Percentiles rank a stretch among this genome's conserved stretches.
phyloP scores from a whole-genome alignment of 2,113 vertebrate species.

The Elanus axillaris region DNA sequence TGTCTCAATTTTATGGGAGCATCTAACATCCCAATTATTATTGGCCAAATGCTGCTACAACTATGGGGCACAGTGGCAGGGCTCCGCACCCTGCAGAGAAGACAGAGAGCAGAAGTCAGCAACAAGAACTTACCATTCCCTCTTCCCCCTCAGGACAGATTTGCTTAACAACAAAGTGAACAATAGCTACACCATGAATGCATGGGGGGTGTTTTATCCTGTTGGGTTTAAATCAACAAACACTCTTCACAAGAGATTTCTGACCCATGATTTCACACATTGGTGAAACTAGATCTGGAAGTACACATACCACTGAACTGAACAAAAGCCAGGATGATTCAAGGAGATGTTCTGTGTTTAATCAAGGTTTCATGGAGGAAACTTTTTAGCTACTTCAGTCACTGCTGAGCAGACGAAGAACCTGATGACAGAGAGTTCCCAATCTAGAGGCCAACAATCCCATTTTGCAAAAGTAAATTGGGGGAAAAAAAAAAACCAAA shows the following conservation, averaged over 20 bases:
- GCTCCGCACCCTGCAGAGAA: background rate
- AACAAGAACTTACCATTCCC: background rate
- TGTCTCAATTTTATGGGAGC: background rate
- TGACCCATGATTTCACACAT: background rate
- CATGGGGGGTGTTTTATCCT: background rate
- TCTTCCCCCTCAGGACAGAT: background rate
- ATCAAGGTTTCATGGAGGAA: background rate
- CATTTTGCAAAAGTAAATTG: background rate
- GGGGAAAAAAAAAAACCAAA: fast-evolving
- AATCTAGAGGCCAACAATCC: background rate
- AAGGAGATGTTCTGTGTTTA: background rate
- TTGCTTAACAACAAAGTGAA: background rate
- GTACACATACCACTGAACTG: background rate
- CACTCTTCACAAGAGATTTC: background rate
- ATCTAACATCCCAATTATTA: background rate
- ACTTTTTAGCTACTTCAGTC: background rate
- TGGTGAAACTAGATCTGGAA: background rate
- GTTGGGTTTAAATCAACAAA: background rate
- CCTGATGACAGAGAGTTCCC: background rate
- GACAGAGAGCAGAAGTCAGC: background rate
- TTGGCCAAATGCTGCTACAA: background rate
- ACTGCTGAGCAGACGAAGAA: background rate
- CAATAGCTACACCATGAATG: background rate
- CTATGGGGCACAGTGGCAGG: background rate
- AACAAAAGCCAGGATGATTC: background rate